phyloP scores from a whole-genome alignment of 2,888 invertebrate genomes.

The Aspidiotus destructor region DNA sequence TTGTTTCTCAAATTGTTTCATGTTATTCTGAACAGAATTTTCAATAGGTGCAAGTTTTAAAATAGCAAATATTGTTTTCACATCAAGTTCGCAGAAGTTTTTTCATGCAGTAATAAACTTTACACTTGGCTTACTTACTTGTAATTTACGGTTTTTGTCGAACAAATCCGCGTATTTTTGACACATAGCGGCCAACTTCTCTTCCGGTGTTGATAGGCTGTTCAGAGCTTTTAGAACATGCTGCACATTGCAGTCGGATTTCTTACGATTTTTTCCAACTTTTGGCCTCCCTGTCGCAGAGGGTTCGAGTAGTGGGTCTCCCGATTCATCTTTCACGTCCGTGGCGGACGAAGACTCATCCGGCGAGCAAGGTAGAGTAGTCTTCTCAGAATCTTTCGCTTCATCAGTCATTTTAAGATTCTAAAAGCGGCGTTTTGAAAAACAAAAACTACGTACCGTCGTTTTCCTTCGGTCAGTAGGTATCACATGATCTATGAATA shows the following conservation, averaged over 20 bases:
- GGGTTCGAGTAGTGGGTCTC: background rate
- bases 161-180: slow-evolving; percentile 67
- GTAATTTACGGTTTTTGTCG: slow-evolving; percentile 58
- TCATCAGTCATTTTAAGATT: too few species aligned
- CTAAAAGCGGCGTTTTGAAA: too few species aligned
- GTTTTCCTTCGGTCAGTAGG: too few species aligned
- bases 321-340: background rate
- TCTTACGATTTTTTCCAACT: slow-evolving; percentile 43
- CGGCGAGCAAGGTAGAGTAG: too few species aligned
- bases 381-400: too few species aligned
- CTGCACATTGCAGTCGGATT: slow-evolving; percentile 54
- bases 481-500: too few species aligned
- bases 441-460: too few species aligned
- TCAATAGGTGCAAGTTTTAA: background rate
- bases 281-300: slow-evolving; percentile 5
- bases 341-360: background rate
- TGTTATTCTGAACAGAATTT: slow-evolving; percentile 1
- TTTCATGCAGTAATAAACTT: too few species aligned
- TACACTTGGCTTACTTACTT: slow-evolving; percentile 41
- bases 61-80: background rate
- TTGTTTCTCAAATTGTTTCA: slow-evolving; percentile 38
- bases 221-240: slow-evolving; percentile 57
- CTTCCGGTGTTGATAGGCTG: slow-evolving; percentile 51
- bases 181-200: slow-evolving; percentile 58
- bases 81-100: slow-evolving; percentile 42